These are phyloP conservation scores for Sphenodon punctatus DNA, from an alignment of 2,797 vertebrate species.

Conservation along the genomic window DNA sequence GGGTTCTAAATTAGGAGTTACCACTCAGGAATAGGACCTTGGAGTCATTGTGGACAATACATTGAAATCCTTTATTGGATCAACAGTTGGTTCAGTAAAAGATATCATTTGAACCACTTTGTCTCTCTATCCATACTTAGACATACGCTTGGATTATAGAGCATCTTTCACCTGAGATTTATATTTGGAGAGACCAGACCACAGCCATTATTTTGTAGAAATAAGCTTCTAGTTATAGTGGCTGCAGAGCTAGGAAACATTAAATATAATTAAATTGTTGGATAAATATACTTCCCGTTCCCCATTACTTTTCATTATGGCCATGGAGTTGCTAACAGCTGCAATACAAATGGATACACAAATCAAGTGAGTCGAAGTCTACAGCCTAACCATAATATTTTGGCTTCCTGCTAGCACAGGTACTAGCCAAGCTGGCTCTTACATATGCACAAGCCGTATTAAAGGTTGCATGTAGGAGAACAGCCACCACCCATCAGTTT, in stretches of 20 bases:
- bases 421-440: not conserved
- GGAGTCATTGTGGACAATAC: too few relatives aligned
- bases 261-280: not conserved
- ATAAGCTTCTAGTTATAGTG: not conserved
- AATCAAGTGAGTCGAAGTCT: not conserved
- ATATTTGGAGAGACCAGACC: not conserved
- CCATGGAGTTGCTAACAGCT: not conserved
- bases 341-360: not conserved
- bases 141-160: not conserved
- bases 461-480: not conserved
- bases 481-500: not conserved
- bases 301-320: not conserved
- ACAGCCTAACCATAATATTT: rapidly evolving
- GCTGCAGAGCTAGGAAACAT: not conserved
- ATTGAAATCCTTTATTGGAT: too few relatives aligned
- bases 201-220: not conserved
- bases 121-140: too few relatives aligned
- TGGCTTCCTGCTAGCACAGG: not conserved
- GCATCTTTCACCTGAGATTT: not conserved
- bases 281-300: rapidly evolving
- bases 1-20: too few relatives aligned
- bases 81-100: too few relatives aligned
- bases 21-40: too few relatives aligned
- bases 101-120: too few relatives aligned
- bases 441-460: rapidly evolving